phyloP scores from a whole-genome alignment of 1,140 invertebrate species.

The Bursaphelenchus mucronatus region DNA sequence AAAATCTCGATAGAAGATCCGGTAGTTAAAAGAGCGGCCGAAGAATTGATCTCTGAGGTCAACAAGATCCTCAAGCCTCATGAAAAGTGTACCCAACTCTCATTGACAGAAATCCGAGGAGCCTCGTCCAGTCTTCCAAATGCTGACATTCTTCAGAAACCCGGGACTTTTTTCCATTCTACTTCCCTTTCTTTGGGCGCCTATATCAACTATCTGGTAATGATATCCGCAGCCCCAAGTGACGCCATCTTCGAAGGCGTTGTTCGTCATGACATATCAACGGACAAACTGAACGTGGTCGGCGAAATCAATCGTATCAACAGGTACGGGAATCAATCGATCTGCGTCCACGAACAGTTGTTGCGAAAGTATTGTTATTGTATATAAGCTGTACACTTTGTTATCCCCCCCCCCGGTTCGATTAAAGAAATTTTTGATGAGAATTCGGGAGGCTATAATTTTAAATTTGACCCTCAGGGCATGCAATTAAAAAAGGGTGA shows the following conservation, averaged over 20 bases:
- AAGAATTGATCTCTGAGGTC: constrained; percentile 53
- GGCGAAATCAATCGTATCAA: constrained; percentile 54
- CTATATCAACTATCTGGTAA: constrained; percentile 32
- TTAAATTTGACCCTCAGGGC: neutral
- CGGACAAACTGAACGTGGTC: constrained; percentile 29
- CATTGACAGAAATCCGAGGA: constrained; percentile 25
- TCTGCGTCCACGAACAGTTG: constrained; percentile 36
- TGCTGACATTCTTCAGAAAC: constrained; percentile 17
- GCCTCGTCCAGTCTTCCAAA: constrained; percentile 40
- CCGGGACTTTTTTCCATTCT: constrained; percentile 7
- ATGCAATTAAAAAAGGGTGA: neutral
- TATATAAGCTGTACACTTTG: constrained; percentile 12
- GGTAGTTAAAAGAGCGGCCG: constrained; percentile 37
- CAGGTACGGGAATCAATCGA: constrained; percentile 53
- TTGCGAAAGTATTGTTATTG: constrained; percentile 55
- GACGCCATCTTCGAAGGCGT: constrained; percentile 45
- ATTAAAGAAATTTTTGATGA: constrained; percentile 2
- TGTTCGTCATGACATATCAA: constrained; percentile 21
- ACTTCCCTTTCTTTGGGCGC: constrained; percentile 4
- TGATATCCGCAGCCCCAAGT: constrained; percentile 38
- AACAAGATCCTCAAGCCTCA: constrained; percentile 44
- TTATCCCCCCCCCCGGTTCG: constrained; percentile 6
- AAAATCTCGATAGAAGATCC: constrained; percentile 34
- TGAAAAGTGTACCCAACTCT: constrained; percentile 29
- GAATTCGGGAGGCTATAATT: neutral